phyloP scores from a whole-genome alignment of 2,113 vertebrate species.

The Fulmarus glacialis region DNA sequence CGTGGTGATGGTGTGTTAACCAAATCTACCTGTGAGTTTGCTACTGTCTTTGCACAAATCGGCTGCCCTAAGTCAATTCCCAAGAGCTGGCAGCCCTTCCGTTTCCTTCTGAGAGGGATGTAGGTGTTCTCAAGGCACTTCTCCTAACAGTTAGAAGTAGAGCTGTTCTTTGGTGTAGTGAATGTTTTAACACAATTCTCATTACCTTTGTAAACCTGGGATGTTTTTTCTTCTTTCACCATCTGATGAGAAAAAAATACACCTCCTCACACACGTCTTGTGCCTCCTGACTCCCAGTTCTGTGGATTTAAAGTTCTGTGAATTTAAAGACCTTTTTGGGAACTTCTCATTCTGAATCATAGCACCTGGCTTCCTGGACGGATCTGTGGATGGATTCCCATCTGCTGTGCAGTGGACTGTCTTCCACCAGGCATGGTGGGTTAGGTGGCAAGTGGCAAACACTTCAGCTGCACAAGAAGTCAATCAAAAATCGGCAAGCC shows the following conservation, averaged over 20 bases:
- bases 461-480: not conserved
- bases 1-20: not conserved
- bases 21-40: not conserved
- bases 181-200: not conserved
- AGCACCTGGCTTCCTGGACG: not conserved
- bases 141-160: not conserved
- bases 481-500: not conserved
- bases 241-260: not conserved
- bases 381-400: not conserved
- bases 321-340: not conserved
- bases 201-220: not conserved
- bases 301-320: not conserved
- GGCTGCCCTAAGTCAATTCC: not conserved
- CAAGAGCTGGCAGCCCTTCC: not conserved
- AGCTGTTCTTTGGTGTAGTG: not conserved
- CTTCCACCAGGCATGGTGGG: fast-evolving
- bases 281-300: not conserved
- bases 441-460: not conserved
- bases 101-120: not conserved
- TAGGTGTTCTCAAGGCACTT: not conserved
- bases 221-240: not conserved
- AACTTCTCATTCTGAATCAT: not conserved
- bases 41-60: not conserved
- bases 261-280: not conserved
- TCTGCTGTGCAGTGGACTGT: not conserved